Percentiles rank a stretch among this genome's conserved stretches.
These are phyloP conservation scores for Ictalurus furcatus DNA, from an alignment of 2,113 vertebrate species.

Conservation along the genomic window DNA sequence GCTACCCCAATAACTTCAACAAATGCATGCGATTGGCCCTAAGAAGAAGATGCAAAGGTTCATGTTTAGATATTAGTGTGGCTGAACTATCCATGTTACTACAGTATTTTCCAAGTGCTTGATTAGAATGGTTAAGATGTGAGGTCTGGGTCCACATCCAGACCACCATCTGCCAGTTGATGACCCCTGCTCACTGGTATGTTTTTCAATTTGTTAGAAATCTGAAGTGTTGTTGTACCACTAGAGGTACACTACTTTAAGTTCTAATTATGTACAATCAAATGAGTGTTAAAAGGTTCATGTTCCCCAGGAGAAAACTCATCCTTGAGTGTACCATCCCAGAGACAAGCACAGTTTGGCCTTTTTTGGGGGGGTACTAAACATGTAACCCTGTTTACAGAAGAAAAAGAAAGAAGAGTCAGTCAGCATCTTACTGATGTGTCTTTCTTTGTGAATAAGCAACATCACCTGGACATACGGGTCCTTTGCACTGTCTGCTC, in stretches of 20 bases:
- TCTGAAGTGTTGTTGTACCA: too few species aligned
- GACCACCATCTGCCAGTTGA: background rate
- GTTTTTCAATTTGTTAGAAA: too few species aligned
- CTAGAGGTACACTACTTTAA: background rate
- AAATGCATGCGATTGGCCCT: background rate
- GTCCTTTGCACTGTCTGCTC: slow-evolving; percentile 79
- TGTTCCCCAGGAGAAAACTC: background rate
- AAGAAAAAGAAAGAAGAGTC: background rate
- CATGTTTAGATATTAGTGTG: background rate
- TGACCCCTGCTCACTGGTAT: background rate
- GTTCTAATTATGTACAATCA: background rate
- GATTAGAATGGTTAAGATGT: background rate
- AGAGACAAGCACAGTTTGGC: background rate
- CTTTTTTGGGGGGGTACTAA: background rate
- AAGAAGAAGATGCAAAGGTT: background rate
- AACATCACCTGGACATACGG: slow-evolving; percentile 75
- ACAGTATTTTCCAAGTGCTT: background rate
- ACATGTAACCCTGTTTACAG: background rate
- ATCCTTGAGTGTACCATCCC: background rate
- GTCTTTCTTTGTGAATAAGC: background rate
- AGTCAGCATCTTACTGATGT: background rate
- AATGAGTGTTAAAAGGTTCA: background rate
- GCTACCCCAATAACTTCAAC: background rate
- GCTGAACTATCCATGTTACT: background rate
- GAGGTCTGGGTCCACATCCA: background rate